Evolutionary conservation across 2,888 invertebrate species (phyloP), one percentile per base, ranked within the genome.

Genomic region (Pseudococcus longispinus): DNA sequence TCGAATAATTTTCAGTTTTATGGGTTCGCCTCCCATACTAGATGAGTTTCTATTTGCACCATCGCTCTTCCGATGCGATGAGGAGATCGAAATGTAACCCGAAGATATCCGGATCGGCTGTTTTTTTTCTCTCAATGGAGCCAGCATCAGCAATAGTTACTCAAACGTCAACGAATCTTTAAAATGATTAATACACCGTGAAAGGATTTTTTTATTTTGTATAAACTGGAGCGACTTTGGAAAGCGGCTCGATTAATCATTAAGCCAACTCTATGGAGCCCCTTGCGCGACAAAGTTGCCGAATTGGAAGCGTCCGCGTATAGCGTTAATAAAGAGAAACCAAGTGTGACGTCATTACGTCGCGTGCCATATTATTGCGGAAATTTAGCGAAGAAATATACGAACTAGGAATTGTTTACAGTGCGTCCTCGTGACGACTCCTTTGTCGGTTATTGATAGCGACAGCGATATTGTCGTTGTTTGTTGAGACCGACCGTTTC

Each of bases 351-450:
- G 84, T 84, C 84, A 84, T 84, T 84, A 84, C 65, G 84, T 84
- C 84, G 84, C 84, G 84, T 84, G 84, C 60, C 84, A 84, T 84
- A 84, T 84, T 84, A 84, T 84, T 84, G 60, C 84, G 84, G 84
- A 84, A 84, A 84, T 84, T 84, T 84, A 84, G 84, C 84, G 65
- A 84, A 84, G 65, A 65, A 84, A 83, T 37, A 84, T 42, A 84
- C 84, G 29, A 26, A n/a, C n/a, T n/a, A n/a, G 8, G 84, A 84
- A 84, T 84, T 84, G 84, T 84, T 84, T 84, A 65, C 84, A 84
- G 32, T 51, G 84, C 84, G 84, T 84, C 84, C 84, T 84, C 42
- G 60, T 84, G 84, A 84, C 84, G 84, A 84, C 84, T 84, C 37
- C 65, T 84, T 65, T 55, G 55, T 65, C 60, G 65, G 84, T 65